Percentiles rank a stretch among this genome's conserved stretches.
These are phyloP conservation scores for Artemia sp. DNA, from an alignment of 2,888 invertebrate genomes.

Conservation along the genomic window DNA sequence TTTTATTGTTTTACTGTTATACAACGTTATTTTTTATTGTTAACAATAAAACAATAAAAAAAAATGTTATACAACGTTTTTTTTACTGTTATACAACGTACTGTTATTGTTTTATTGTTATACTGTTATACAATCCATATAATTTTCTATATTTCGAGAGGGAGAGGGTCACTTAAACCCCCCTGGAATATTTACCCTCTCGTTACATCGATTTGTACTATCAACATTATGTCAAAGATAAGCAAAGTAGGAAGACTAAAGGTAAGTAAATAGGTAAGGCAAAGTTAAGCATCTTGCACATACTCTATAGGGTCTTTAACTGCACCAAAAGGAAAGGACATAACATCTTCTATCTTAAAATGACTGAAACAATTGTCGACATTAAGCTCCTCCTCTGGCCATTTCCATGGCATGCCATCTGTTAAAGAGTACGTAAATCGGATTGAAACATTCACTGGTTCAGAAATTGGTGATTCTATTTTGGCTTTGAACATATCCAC, in stretches of 20 bases:
- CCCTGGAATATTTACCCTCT: too few species aligned
- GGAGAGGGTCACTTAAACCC: too few species aligned
- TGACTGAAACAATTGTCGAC: slow-evolving; percentile 40
- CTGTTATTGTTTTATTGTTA: too few species aligned
- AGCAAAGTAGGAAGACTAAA: slow-evolving; percentile 16
- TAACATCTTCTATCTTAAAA: slow-evolving; percentile 38
- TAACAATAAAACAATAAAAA: too few species aligned
- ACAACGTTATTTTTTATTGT: too few species aligned
- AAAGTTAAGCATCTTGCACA: slow-evolving; percentile 20
- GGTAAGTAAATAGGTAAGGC: slow-evolving; percentile 19
- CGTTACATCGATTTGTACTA: too few species aligned
- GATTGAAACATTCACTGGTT: slow-evolving; percentile 49
- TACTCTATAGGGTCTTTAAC: slow-evolving; percentile 53
- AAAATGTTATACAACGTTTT: too few species aligned
- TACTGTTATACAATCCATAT: too few species aligned
- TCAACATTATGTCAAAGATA: neutral
- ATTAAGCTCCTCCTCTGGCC: slow-evolving; percentile 44
- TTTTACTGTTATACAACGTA: too few species aligned
- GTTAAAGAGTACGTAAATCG: slow-evolving; percentile 54
- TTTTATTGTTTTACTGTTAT: too few species aligned
- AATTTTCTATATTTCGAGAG: too few species aligned
- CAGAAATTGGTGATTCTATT: slow-evolving; percentile 42
- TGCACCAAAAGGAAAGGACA: slow-evolving; percentile 64
- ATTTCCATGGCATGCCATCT: slow-evolving; percentile 38
- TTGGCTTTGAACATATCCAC: slow-evolving; percentile 77